These are phyloP conservation scores for Carcharodon carcharias DNA, from an alignment of 2,797 vertebrate genomes.

Conservation along the genomic window DNA sequence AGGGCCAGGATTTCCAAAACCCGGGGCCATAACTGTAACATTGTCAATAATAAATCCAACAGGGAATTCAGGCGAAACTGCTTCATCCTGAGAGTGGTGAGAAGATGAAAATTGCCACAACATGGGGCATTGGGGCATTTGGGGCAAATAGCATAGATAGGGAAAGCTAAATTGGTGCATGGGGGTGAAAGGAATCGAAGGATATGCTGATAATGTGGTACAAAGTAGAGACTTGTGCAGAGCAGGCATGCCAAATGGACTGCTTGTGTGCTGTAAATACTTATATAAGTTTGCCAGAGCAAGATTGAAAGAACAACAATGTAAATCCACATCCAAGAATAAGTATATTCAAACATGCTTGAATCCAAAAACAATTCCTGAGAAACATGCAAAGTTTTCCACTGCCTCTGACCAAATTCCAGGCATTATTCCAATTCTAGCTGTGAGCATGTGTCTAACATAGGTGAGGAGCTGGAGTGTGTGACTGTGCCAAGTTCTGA, in stretches of 20 bases:
- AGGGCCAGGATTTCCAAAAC: background rate
- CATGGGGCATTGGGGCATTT: background rate
- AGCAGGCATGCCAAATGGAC: background rate
- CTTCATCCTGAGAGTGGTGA: background rate
- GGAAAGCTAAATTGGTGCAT: background rate
- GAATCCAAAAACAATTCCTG: background rate
- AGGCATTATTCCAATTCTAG: background rate
- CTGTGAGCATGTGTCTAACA: background rate
- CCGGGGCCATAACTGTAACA: background rate
- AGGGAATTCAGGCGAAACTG: background rate
- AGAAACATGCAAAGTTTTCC: background rate
- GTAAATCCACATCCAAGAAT: background rate
- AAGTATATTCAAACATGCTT: background rate
- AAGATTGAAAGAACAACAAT: background rate
- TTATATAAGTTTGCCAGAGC: background rate
- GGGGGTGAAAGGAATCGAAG: background rate
- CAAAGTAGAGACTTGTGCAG: background rate
- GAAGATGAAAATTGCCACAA: background rate
- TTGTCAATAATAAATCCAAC: background rate
- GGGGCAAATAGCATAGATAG: background rate
- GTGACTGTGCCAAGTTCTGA: background rate
- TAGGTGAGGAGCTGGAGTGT: background rate
- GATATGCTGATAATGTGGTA: background rate
- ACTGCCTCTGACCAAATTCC: conserved; percentile 16
- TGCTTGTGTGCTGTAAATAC: background rate